Evolutionary conservation across 2,888 invertebrate genomes (phyloP).

Genomic region (Julus scandinavius): DNA sequence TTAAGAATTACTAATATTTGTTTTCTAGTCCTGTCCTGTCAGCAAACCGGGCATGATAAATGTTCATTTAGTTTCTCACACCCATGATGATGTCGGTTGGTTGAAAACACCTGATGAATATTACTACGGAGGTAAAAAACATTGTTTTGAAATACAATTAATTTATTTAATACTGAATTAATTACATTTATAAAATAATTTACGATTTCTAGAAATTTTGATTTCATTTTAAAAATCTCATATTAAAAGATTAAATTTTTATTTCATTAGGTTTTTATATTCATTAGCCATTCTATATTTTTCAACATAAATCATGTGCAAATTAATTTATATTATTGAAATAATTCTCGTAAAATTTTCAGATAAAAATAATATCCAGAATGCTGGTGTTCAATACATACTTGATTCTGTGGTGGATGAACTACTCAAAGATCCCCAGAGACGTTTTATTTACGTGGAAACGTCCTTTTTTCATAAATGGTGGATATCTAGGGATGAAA

Average conservation of each 20-base stretch:
- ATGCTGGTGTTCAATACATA: constrained; percentile 90
- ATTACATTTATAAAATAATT: no score
- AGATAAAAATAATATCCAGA: constrained; percentile 73
- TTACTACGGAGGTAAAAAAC: constrained; percentile 75
- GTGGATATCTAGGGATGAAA: constrained; percentile 78
- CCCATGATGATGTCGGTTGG: constrained; percentile 96
- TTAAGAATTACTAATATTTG: not conserved
- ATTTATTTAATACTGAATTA: no score
- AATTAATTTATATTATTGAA: no score
- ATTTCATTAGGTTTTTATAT: no score
- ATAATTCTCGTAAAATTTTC: no score
- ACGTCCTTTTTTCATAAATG: constrained; percentile 88
- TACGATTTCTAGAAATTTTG: no score
- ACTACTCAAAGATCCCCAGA: constrained; percentile 74
- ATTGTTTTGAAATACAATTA: no score
- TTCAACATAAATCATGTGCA: no score
- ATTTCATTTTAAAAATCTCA: no score
- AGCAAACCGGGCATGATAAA: constrained; percentile 75
- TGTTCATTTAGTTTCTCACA: constrained; percentile 84
- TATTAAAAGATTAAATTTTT: no score
- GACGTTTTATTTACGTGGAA: constrained; percentile 89
- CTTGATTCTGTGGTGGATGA: constrained; percentile 85
- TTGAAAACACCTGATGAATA: constrained; percentile 94
- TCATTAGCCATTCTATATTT: no score
- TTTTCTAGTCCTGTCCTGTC: constrained; percentile 70